Base-by-base conservation (phyloP, 2,888 invertebrate genomes). In the Amphipyra tragopoginis region DNA sequence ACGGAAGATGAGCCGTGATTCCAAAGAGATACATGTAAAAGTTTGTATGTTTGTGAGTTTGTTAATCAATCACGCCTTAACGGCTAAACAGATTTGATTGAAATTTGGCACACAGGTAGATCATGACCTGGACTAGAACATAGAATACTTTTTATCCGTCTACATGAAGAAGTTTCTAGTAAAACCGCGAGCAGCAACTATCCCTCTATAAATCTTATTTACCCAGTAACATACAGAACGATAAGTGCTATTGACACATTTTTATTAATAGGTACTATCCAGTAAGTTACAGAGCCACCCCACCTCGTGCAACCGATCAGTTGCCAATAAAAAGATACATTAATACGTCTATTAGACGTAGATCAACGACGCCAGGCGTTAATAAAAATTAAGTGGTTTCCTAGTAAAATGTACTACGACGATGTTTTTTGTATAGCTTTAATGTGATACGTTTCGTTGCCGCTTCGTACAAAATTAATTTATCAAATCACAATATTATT, bases 361-460 rank as follows among this genome's bases (percentile, higher is more conserved):
- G 70, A 77, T 33, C 78, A 58, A 61, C 66, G 65, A 76, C 66
- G 80, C 39, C 51, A 21, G 70, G 75, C 66, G 71, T 65, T 78
- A 74, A 85, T 85, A 86, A 85, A 81, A 79, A 83, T 80, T 82
- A 83, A 86, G 83, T 84, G 80, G 65, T 69, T 70, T 56, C 64
- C 51, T 65, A 48, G 62, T 51, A 50, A 29, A 58, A 63, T 55
- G 48, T 48, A 42, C 6, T 42, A 38, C 33, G 40, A 34, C 39
- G 34, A 42, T 60, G 56, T 66, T 64, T 75, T 77, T 70, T 39
- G 40, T 43, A 21, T 14, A 52, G 29, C 38, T 38, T 42, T 44
- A 39, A 38, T 38, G 14, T 40, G 29, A 13, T 29, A 10, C 8
- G 36, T 48, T 39, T 9, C 3, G 0, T 33, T 29, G 33, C 14